Base-by-base conservation (phyloP, 2,888 invertebrate genomes). In the Argyresthia goedartella region DNA sequence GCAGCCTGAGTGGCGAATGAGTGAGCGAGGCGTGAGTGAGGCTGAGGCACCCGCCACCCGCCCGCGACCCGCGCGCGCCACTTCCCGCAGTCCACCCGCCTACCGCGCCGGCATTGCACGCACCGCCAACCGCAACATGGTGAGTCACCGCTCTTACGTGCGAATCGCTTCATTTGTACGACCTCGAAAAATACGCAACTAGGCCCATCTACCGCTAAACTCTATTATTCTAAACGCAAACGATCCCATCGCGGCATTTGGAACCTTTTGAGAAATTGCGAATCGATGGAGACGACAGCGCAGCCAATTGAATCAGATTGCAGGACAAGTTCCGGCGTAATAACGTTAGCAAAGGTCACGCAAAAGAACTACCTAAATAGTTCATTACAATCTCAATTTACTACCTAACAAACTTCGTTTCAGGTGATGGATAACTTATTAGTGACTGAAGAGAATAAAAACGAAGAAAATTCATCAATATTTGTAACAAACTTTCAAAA, bases 401-500 rank as follows among this genome's bases (percentile, higher is more conserved):
- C 25, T 47, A 44, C 1, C 7, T 15, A 48, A 48, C 48, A 48
- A 48, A 36, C 36, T 61, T 58, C 59, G 67, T 86, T 86, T 75
- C 86, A 86, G 86, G 85, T 84, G 67, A 86, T 87, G 86, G 85
- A 87, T 76, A 85, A 84, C 78, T 74, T 76, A 57, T 74, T 77
- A 57, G 42, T 65, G 55, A 70, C 66, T 59, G 81, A 82, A 64
- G 78, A 81, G 55, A 77, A 75, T 42, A 76, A 81, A 67, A 76
- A 79, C 60, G 81, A 84, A 57, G 75, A 77, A 62, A 76, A 74
- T 59, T 80, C 81, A 48, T 72, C 81, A 55, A 85, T 86, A 59
- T 82, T 81, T 59, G 68, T 90, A 51, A 88, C 86, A 46, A 91
- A 92, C 67, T 88, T 92, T 53, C 87, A 88, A 65, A 87, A 90